phyloP scores from a whole-genome alignment of 2,113 vertebrate genomes.

The Phodopus roborovskii region DNA sequence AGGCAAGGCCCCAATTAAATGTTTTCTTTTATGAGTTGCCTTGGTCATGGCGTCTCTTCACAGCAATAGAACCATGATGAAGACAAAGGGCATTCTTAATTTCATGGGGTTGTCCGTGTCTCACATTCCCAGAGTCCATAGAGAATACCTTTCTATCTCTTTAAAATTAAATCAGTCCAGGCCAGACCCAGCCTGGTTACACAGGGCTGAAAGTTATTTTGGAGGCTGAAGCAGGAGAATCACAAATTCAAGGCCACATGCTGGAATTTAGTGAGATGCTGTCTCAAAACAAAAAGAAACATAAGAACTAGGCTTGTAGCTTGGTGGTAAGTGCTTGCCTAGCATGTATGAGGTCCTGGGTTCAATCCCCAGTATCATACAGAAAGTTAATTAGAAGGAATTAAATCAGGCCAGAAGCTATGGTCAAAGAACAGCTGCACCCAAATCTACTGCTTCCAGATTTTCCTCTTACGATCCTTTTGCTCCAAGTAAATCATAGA shows the following conservation, averaged over 20 bases:
- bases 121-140: background rate
- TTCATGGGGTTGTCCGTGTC: background rate
- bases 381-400: background rate
- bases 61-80: background rate
- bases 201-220: background rate
- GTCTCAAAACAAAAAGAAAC: background rate
- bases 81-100: background rate
- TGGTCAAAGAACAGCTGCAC: background rate
- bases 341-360: background rate
- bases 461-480: background rate
- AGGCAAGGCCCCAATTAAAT: background rate
- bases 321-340: background rate
- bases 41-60: background rate
- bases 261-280: background rate
- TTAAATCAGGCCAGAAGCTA: background rate
- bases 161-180: conserved; percentile 12
- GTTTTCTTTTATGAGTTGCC: background rate
- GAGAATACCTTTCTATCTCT: background rate
- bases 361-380: background rate
- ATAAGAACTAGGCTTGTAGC: background rate
- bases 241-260: background rate
- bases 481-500: background rate
- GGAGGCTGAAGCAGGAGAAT: background rate
- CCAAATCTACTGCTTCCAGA: background rate
- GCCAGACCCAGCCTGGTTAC: background rate